Evolutionary conservation across 1,140 invertebrate genomes (phyloP).

Genomic region (Zophobas atratus): DNA sequence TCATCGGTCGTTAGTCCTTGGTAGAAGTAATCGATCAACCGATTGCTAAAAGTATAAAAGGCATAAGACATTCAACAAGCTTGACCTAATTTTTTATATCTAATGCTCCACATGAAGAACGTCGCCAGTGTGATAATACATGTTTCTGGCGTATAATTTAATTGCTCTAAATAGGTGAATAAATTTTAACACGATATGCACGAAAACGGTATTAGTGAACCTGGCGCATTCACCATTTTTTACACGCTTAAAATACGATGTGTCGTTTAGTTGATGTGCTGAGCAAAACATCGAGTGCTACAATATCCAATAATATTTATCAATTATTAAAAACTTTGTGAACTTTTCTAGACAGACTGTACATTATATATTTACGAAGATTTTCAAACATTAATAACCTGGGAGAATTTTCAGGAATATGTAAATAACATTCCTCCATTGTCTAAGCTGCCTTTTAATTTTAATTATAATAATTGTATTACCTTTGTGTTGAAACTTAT

Average conservation of each 20-base stretch:
- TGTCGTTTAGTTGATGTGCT: too few species aligned
- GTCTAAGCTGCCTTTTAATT: too few species aligned
- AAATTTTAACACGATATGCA: not conserved
- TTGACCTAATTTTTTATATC: constrained; percentile 36
- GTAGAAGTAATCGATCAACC: not conserved
- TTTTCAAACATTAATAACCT: too few species aligned
- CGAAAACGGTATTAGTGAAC: not conserved
- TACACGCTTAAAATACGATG: not conserved
- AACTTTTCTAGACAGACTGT: too few species aligned
- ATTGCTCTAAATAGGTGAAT: constrained; percentile 6
- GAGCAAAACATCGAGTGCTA: too few species aligned
- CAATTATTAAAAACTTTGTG: too few species aligned
- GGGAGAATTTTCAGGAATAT: too few species aligned
- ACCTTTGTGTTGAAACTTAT: too few species aligned
- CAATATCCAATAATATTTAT: not conserved
- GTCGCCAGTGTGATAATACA: not conserved
- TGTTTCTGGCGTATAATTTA: not conserved
- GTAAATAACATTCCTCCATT: too few species aligned
- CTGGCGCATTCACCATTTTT: constrained; percentile 1
- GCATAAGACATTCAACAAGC: constrained; percentile 23
- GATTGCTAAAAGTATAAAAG: not conserved
- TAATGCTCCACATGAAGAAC: constrained; percentile 7
- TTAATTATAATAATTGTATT: too few species aligned
- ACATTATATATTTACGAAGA: too few species aligned
- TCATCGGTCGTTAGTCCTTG: not conserved